These are phyloP conservation scores for Chymomyza fuscimana DNA, from an alignment of 2,888 invertebrate species.

Conservation along the genomic window DNA sequence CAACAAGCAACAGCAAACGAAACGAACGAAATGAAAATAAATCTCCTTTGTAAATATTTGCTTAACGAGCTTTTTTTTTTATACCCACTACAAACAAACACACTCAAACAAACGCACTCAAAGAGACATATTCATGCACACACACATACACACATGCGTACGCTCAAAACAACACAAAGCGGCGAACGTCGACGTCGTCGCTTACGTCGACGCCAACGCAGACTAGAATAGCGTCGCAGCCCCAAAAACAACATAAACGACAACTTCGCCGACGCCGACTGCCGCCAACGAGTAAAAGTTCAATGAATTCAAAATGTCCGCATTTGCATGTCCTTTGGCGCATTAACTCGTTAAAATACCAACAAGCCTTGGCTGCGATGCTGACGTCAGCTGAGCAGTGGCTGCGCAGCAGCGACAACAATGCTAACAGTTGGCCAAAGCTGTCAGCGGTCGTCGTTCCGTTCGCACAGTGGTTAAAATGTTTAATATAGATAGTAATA, in stretches of 20 bases:
- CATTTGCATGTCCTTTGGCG: constrained; percentile 72
- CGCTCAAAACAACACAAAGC: constrained; percentile 1
- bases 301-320: constrained; percentile 71
- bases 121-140: too few relatives aligned
- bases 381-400: constrained; percentile 22
- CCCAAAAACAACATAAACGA: constrained; percentile 15
- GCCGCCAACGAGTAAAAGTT: constrained; percentile 54
- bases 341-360: constrained; percentile 69
- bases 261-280: constrained; percentile 32
- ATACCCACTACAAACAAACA: neutral
- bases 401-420: constrained; percentile 23
- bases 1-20: constrained; percentile 4
- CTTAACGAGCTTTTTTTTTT: constrained; percentile 52
- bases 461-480: neutral
- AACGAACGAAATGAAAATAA: constrained; percentile 54
- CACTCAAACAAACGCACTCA: neutral
- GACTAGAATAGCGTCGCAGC: neutral
- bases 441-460: neutral
- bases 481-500: too few relatives aligned
- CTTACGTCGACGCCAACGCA: neutral
- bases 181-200: constrained; percentile 8
- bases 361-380: constrained; percentile 22
- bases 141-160: neutral
- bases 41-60: constrained; percentile 60
- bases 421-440: constrained; percentile 29